Conservation (phyloP, 2,888 invertebrate genomes). For the Phania funesta region DNA sequence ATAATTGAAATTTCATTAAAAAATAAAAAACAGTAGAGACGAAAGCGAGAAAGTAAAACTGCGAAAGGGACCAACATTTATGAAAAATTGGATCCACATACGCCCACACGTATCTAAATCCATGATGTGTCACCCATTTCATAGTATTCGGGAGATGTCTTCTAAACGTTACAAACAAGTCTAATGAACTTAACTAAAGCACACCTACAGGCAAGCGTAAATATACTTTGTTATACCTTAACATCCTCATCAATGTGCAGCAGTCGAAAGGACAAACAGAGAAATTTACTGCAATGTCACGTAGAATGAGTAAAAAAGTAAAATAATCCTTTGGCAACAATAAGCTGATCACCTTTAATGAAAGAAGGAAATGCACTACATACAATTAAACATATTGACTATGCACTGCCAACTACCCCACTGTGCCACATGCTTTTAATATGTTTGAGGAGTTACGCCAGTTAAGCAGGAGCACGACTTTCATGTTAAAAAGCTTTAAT, state of each 20-base stretch:
- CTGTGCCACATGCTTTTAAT: background rate
- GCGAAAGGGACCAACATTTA: no score
- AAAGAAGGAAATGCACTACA: constrained; percentile 24
- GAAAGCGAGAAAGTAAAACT: no score
- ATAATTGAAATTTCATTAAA: constrained; percentile 27
- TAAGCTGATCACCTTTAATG: constrained; percentile 65
- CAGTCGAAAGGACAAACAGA: background rate
- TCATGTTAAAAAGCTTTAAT: no score
- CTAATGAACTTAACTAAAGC: constrained; percentile 65
- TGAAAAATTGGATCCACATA: constrained; percentile 30
- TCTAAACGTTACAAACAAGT: constrained; percentile 46
- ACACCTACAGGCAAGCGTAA: background rate
- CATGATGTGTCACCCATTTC: constrained; percentile 59
- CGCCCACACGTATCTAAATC: constrained; percentile 48
- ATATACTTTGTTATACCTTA: background rate
- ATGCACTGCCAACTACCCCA: background rate
- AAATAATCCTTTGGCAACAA: constrained; percentile 63
- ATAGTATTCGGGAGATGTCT: constrained; percentile 55
- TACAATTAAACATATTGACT: no score
- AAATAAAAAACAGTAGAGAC: no score
- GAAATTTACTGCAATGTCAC: constrained; percentile 49
- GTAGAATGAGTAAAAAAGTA: constrained; percentile 47
- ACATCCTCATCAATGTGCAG: background rate
- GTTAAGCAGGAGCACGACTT: background rate
- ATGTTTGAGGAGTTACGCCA: background rate